Evolutionary conservation across 2,113 vertebrate species (phyloP).

Genomic region (Phrynocephalus versicolor): DNA sequence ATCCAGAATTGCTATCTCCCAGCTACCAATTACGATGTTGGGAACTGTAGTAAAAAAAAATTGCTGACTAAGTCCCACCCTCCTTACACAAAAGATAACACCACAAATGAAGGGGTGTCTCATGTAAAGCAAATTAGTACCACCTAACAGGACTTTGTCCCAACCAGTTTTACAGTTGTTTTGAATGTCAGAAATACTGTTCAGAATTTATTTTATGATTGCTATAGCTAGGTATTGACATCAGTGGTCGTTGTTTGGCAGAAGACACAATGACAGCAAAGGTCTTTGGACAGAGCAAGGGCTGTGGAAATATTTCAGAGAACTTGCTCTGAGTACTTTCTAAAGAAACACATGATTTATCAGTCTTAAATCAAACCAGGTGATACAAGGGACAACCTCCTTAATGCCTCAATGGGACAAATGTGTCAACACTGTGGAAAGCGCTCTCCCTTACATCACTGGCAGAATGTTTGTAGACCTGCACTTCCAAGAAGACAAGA

Average conservation of each 20-base stretch:
- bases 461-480: constrained; percentile 93
- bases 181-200: background rate
- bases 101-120: background rate
- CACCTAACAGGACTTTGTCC: background rate
- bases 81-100: too few species aligned
- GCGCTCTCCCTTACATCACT: constrained; percentile 84
- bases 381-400: constrained; percentile 91
- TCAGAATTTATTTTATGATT: background rate
- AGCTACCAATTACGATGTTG: too few species aligned
- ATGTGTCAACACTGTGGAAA: constrained; percentile 94
- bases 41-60: background rate
- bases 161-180: background rate
- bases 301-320: background rate
- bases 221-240: background rate
- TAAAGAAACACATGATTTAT: background rate
- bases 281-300: background rate
- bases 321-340: background rate
- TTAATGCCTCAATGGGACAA: constrained; percentile 94
- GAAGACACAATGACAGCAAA: too few species aligned
- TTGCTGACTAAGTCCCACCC: too few species aligned
- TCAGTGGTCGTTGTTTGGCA: background rate
- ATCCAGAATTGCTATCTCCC: too few species aligned
- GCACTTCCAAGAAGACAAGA: constrained; percentile 97
- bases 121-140: background rate
- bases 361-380: constrained; percentile 70